Evolutionary conservation across 2,888 invertebrate genomes (phyloP), one percentile per base, ranked within the genome.

Genomic region (Hypomecis punctinalis): DNA sequence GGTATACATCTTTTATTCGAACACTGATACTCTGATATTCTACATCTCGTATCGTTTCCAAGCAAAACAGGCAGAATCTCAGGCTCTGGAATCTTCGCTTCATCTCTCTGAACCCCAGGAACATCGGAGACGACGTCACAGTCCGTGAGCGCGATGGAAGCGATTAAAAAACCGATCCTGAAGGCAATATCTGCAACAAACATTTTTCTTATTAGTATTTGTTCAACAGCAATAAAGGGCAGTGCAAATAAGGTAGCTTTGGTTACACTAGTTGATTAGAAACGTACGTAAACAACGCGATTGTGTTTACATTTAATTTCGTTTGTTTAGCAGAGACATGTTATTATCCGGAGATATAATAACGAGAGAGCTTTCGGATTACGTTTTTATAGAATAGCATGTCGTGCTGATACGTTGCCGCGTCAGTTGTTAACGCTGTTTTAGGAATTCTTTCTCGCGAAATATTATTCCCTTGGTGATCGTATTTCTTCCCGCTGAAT

Each of bases 11-110:
- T 94, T 73, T 95, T 95, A 86, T 95, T 96, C 63, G 91, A 86
- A 81, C 96, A 96, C 72, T 94, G 90, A 83, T 95, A 95, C 82
- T 96, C 96, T 6, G 95, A 95, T 75, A 95, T 92, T 67, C 94
- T 94, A 83, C 96, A 96, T 76, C 91, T 85, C 42, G 92, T 90
- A 67, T 90, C 91, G 61, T 93, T 91, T 42, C 85, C 90, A 69
- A 91, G 93, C 37, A 91, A 71, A 36, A 92, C 89, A 5, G 91
- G 91, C 53, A 93, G 76, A 10, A 85, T 75, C 73, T 91, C 90
- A 13, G 92, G 90, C 67, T 90, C 90, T 9, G 88, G 84, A 39
- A 91, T 79, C 37, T 85, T 75, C 3, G 81, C 77, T 61, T 76
- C 75, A 64, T 88, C 89, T 64, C 83, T 84, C 69, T 85, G 86